Percentiles rank a stretch among this genome's conserved stretches.
Evolutionary conservation across 2,797 vertebrate genomes (phyloP).

Genomic region (Pagetopsis macropterus): DNA sequence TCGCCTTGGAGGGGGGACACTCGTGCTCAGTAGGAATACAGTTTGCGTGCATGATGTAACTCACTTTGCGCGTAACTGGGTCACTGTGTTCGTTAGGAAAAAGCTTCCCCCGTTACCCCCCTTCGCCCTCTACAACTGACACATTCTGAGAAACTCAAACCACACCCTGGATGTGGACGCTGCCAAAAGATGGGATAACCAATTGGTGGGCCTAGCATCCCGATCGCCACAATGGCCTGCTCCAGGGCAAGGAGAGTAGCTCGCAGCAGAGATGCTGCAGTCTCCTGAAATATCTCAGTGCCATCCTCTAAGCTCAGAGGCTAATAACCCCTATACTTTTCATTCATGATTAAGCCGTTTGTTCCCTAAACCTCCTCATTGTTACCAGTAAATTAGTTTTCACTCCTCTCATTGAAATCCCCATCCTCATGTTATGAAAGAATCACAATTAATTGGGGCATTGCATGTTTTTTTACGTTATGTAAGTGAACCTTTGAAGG

Average conservation of each 20-base stretch:
- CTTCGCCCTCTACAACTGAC: slow-evolving; percentile 54
- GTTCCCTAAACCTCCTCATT: slow-evolving; percentile 38
- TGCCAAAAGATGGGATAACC: slow-evolving; percentile 65
- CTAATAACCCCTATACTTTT: slow-evolving; percentile 49
- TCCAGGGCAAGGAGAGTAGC: slow-evolving; percentile 39
- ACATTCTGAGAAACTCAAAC: slow-evolving; percentile 76
- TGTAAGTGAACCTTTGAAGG: slow-evolving; percentile 33
- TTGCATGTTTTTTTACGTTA: slow-evolving; percentile 28
- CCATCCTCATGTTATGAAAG: slow-evolving; percentile 47
- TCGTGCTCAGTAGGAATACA: slow-evolving; percentile 72
- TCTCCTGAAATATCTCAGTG: slow-evolving; percentile 45
- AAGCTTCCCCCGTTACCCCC: slow-evolving; percentile 70
- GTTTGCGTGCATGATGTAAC: slow-evolving; percentile 79
- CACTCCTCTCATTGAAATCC: slow-evolving; percentile 32
- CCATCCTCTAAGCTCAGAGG: slow-evolving; percentile 38
- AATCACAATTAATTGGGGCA: slow-evolving; percentile 30
- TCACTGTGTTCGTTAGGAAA: slow-evolving; percentile 82
- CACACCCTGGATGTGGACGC: slow-evolving; percentile 59
- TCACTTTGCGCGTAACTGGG: slow-evolving; percentile 82
- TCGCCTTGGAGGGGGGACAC: slow-evolving; percentile 76
- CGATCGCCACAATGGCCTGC: slow-evolving; percentile 34
- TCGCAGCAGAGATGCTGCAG: slow-evolving; percentile 50
- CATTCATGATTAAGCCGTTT: slow-evolving; percentile 51
- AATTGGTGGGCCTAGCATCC: slow-evolving; percentile 58
- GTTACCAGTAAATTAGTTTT: slow-evolving; percentile 33